These are phyloP conservation scores for Hypena proboscidalis DNA, from an alignment of 2,888 invertebrate species.

Conservation along the genomic window DNA sequence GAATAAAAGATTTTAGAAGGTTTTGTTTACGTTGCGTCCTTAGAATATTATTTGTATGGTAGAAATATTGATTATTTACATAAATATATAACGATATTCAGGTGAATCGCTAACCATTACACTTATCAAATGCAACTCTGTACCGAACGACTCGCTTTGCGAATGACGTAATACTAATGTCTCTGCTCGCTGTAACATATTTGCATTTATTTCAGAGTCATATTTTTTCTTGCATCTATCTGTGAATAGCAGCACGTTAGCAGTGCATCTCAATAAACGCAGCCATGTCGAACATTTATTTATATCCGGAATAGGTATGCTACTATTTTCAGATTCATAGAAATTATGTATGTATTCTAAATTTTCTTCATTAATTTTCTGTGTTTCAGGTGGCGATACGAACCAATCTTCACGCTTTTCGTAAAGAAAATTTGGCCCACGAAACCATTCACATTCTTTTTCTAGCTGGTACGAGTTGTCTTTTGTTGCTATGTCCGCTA, in stretches of 20 bases:
- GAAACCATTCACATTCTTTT: slow-evolving; percentile 3
- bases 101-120: no score
- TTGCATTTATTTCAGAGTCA: not conserved
- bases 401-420: not conserved
- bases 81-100: no score
- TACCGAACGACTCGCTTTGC: slow-evolving; percentile 1
- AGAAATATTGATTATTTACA: no score
- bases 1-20: no score
- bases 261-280: slow-evolving; percentile 2
- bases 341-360: no score
- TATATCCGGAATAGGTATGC: slow-evolving; percentile 7
- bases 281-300: slow-evolving; percentile 11
- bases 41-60: no score
- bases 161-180: not conserved
- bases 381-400: no score
- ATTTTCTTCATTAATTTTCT: not conserved
- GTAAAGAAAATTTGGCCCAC: not conserved
- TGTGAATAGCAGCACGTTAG: slow-evolving; percentile 4
- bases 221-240: not conserved
- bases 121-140: not conserved
- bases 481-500: slow-evolving; percentile 12
- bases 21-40: no score
- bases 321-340: not conserved
- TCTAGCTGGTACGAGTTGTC: no score
- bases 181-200: slow-evolving; percentile 3